Evolutionary conservation across 2,888 invertebrate genomes (phyloP), one percentile per base, ranked within the genome.

Genomic region (Agrochola lota): DNA sequence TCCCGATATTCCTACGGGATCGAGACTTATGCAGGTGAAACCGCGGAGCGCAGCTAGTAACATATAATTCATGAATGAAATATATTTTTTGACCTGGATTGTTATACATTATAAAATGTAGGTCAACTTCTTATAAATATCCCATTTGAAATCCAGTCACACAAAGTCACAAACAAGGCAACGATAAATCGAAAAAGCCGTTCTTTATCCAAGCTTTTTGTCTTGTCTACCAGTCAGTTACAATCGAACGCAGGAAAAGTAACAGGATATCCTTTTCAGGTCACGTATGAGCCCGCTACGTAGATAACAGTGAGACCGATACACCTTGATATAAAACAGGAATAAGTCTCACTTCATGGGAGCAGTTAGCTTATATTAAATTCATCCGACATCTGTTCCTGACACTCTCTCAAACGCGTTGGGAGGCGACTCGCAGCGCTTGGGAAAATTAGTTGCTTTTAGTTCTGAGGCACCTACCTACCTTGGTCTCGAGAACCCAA

Each of bases 181-280:
- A 77, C 78, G 60, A 88, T 84, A 88, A 88, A 84, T 85, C 81
- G 78, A 74, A 81, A 82, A 81, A 73, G 62, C 63, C 77, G 52
- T 81, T 77, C 62, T 71, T 79, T 85, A 84, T 75, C 71, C 64
- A 23, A 68, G 67, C 68, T 79, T 87, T 87, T 85, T 82, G 77
- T 83, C 73, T 82, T 80, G 74, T 81, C 76, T 79, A 71, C 68
- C 81, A 87, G 79, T 81, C 87, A 80, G 85, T 86, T 75, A 88
- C 87, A 88, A 87, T 87, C 82, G 81, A 87, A 87, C 77, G 46
- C 68, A 78, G 70, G 73, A 81, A 78, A 88, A 87, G 75, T 88
- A 78, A 74, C 78, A 67, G 78, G 71, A 89, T 87, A 85, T 84
- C 75, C 76, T 71, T 87, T 88, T 88, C 87, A 81, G 77, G 85